Conservation (phyloP, 2,888 invertebrate species). For the Sipha maydis region DNA sequence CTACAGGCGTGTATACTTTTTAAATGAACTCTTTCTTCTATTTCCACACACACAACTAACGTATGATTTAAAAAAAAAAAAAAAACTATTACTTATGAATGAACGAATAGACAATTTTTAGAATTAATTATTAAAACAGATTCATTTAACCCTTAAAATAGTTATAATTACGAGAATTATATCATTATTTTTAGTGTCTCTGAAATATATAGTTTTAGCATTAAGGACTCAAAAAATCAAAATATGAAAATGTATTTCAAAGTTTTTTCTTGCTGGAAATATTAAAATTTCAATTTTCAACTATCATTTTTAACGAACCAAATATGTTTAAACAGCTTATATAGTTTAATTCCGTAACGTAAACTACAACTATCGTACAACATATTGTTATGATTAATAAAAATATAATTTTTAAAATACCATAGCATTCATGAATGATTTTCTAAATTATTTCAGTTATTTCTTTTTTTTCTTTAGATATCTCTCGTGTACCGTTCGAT, state of each 20-base stretch:
- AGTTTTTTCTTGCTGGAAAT: not conserved
- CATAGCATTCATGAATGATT: too few species aligned
- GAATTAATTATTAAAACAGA: conserved; percentile 43
- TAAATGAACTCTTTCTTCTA: not conserved
- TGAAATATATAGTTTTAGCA: conserved; percentile 1
- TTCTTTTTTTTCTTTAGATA: too few species aligned
- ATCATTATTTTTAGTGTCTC: conserved; percentile 33
- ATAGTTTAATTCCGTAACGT: not conserved
- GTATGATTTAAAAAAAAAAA: not conserved
- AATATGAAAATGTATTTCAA: not conserved
- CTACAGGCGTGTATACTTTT: not conserved
- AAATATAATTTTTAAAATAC: too few species aligned
- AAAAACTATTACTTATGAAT: not conserved
- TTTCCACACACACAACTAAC: too few species aligned
- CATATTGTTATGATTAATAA: not conserved
- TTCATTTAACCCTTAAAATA: conserved; percentile 20
- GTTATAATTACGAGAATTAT: conserved; percentile 42
- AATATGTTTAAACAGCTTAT: not conserved
- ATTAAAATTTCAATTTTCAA: not conserved
- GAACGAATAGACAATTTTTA: not conserved
- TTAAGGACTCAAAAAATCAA: not conserved
- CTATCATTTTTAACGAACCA: not conserved
- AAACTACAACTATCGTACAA: not conserved
- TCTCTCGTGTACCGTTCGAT: too few species aligned
- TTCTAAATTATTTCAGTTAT: too few species aligned